Base-by-base conservation (phyloP, 2,888 invertebrate genomes). In the Mechanitis mazaeus region DNA sequence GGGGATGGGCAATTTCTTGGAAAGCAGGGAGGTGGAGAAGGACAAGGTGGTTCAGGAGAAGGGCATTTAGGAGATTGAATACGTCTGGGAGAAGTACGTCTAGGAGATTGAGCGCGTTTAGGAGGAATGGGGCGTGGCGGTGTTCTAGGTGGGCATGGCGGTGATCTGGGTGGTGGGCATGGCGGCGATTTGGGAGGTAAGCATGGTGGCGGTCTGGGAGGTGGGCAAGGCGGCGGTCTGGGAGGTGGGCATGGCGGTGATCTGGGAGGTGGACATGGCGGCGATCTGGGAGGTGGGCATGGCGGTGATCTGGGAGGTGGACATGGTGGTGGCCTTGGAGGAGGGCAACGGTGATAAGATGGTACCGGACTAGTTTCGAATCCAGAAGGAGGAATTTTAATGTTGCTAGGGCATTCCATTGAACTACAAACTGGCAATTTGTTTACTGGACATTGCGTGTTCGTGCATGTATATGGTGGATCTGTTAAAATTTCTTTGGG, bases 391-490 rank as follows among this genome's bases (percentile, higher is more conserved):
- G 65, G 57, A 46, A 59, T 63, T 28, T 55, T 64, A 1, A 31
- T 31, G 5, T 68, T 71, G 57, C 58, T 58, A 1, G 72, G 72
- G 62, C 72, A 72, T 6, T 68, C 69, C 5, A 45, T 33, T 2
- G 63, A 62, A 11, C 60, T 55, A 33, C 74, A 75, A 31, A 60
- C 59, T 2, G 68, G 63, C 3, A 66, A 31, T 7, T 65, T 64
- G 38, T 68, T 71, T 0, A 71, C 74, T 28, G 79, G 78, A 35
- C 78, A 78, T 35, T 64, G n/a, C 0, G 61, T 38, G 6, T 71
- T 76, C 0, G 61, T 65, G 35, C 79, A 79, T 0, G 68, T 63
- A 54, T 59, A 73, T 3, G 73, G 73, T 1, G 73, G 69, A 3
- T 75, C 66, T 2, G 60, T 56, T 1, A 74, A 33, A 12, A 66